Base-by-base conservation (phyloP, 1,140 invertebrate species). In the Anagrus nilaparvatae region DNA sequence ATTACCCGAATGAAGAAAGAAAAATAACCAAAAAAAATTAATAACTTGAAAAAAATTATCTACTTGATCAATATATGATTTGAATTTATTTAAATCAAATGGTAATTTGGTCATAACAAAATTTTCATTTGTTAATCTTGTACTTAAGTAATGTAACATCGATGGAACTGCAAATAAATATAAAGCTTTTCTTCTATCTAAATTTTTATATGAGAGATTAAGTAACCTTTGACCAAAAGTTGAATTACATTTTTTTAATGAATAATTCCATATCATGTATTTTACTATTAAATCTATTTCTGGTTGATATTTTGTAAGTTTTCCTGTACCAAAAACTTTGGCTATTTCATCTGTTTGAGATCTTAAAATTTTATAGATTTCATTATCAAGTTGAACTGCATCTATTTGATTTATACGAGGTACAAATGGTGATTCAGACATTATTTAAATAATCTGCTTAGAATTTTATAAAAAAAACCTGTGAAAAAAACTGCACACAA, bases 351-450 rank as follows among this genome's bases (percentile, higher is more conserved):
- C 58, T 0, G 49, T 42, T 43, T 64, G 59, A 18, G 40, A 44
- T 4, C 48, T 50, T 9, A 69, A 47, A 10, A 69, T 57, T 7
- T 61, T 58, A 30, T 57, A 63, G 12, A 69, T 66, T 20, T 69
- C 66, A 2, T 54, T 34, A 40, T 69, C 66, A 5, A 69, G 39
- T n/a, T 64, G 57, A 5, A 52, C 48, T 4, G 66, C 65, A 37
- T 69, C 66, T 5, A 67, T 43, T 28, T 69, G 66, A 44, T 67
- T 69, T 23, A 67, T 56, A 28, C 66, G 53, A 3, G 66, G 65
- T 7, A 66, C 63, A 37, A 65, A 65, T 0, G 48, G 23, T 0
- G 47, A 47, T 14, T 52, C 13, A 4, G 55, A 38, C 59, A 63
- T 63, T n/a, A 7, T 31, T 39, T 29, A 41, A 38, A 31, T 21